Evolutionary conservation across 2,888 invertebrate species (phyloP), one percentile per base, ranked within the genome.

Genomic region (Sisyra nigra): DNA sequence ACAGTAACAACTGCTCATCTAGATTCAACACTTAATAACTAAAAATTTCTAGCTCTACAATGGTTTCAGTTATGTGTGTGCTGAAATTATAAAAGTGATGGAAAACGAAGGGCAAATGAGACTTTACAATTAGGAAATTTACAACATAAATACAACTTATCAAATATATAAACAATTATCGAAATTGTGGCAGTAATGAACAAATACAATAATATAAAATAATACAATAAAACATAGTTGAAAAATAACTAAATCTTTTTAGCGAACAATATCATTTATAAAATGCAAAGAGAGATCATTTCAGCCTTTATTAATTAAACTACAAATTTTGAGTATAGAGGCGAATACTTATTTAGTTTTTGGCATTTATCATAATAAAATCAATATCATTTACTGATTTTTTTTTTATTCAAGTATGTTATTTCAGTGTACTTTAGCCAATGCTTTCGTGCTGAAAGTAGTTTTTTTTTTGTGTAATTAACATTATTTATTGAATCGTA

Each of bases 21-120:
- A 52, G 66, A 18, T 67, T 71, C 71, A 74, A 74, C 74, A 74
- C 73, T 74, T 74, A 74, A 57, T 55, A 72, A 74, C 72, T 74
- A 73, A 74, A 70, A 71, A 71, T 71, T 66, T 64, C 71, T 72
- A 71, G 68, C 64, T 68, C 70, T 68, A 65, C 38, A 24, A 24
- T 24, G 24, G 24, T 24, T 24, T 24, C 24, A 24, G 24, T 24
- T 24, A 24, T 24, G 24, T 24, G 24, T 24, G 24, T 24, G 24
- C 24, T 24, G 24, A 24, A 24, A 24, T 24, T 24, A 24, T 24
- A 24, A 24, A 5, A 24, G 24, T 24, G 24, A 24, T 24, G 24
- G 24, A 24, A 24, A 24, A 24, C 24, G 24, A 24, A 24, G 24
- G 24, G 24, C 24, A 24, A 24, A 24, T 7, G 24, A 24, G 24